Evolutionary conservation across 1,140 invertebrate species (phyloP), one percentile per base, ranked within the genome.

Genomic region (Anoplophora glabripennis): DNA sequence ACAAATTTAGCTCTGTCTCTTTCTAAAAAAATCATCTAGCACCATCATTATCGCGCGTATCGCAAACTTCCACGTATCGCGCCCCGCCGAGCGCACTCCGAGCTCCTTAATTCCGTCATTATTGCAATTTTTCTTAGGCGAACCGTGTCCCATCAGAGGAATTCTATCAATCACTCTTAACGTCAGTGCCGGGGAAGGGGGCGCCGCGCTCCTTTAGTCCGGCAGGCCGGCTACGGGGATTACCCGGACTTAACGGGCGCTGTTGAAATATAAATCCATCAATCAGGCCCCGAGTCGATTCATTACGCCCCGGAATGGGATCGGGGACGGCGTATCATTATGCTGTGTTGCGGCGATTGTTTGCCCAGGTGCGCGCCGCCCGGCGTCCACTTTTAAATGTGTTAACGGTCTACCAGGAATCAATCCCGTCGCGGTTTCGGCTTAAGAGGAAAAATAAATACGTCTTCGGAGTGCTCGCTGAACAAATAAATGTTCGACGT

Each of bases 101-200:
- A 46, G 28, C 15, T 53, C 58, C 62, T 57, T 65, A 67, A 67
- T 67, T 61, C 60, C 58, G 55, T 64, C 67, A 64, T 71, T 71
- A 71, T 71, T 71, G 69, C 62, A 68, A 68, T 68, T 71, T 67
- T 70, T 70, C 59, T 63, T 53, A 28, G 21, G 21, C 21, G 21
- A 28, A 28, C 63, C 45, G 41, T 57, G 61, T 56, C 60, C 67
- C 58, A 69, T 64, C 62, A 63, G 66, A 55, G 44, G 59, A 59
- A 48, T 69, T 71, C 68, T 66, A 71, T 71, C 70, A 71, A 71
- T 71, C 70, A 71, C 64, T 71, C 70, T 71, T 71, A 71, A 59
- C 64, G 70, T 71, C 70, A 68, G 66, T 64, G 65, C 53, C 64
- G 21, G 21, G 21, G 21, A n/a, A n/a, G n/a, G n/a, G n/a, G 61